Evolutionary conservation across 2,888 invertebrate species (phyloP), one percentile per base, ranked within the genome.

Genomic region (Drosophila testacea): DNA sequence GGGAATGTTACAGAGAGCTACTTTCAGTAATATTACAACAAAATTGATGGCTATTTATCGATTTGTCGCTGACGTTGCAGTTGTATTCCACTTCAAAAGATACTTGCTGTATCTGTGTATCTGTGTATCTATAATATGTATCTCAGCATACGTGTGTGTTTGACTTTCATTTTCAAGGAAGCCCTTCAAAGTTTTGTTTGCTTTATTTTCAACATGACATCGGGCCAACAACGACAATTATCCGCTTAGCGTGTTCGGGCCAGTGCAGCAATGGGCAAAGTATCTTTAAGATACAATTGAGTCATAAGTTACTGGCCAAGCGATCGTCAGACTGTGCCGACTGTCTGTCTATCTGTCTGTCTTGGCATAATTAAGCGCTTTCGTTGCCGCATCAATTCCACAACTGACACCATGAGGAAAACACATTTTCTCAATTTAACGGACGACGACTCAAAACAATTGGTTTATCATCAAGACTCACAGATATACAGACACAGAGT

Each of bases 111-210:
- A 54, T 60, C 64, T 68, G 57, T 51, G 60, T 62, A 67, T 51
- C 64, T 68, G 61, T 51, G 60, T 62, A 67, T 51, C 42, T 6
- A 32, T 22, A 22, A 22, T 70, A 22, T n/a, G 52, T 69, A n/a
- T 42, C 46, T 46, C 44, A 56, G n/a, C 28, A 39, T 38, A 11
- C 28, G 27, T 59, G 51, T 52, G 75, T 69, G 48, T 69, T 73
- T 59, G 70, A 74, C 72, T 73, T 77, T 72, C 60, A 74, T 70
- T 77, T 78, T 81, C 75, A 75, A 77, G 83, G 89, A 90, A 89
- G 70, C 89, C 89, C 89, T 89, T 90, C 88, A 89, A 89, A 83
- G 81, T 73, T 87, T 83, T 83, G 85, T 88, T 89, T 89, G 80
- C 86, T 80, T 84, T 80, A 79, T 83, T 89, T 84, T 73, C 72